phyloP scores from a whole-genome alignment of 2,888 invertebrate species.

The Zhengitettix transpicula region DNA sequence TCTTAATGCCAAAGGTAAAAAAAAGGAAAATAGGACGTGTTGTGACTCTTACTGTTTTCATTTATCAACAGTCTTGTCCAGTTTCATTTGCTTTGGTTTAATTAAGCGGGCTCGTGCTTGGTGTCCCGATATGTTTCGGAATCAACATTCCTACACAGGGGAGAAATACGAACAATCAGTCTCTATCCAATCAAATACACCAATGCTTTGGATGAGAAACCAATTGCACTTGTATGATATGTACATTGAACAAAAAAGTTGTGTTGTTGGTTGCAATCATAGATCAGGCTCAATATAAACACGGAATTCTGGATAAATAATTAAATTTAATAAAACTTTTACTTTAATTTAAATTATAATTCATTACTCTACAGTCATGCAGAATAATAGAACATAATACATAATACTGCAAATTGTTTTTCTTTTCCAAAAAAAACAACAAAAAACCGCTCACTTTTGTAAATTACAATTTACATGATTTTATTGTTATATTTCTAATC shows the following conservation, averaged over 20 bases:
- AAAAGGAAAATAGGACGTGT: slow-evolving; percentile 1
- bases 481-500: too few species aligned
- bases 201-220: not conserved
- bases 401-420: too few species aligned
- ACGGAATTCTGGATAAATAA: not conserved
- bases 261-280: too few species aligned
- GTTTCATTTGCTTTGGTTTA: slow-evolving; percentile 2
- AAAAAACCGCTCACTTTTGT: too few species aligned
- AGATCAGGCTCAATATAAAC: too few species aligned
- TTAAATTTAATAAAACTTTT: not conserved
- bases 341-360: too few species aligned
- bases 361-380: too few species aligned
- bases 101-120: slow-evolving; percentile 11
- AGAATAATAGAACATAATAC: too few species aligned
- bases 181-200: not conserved
- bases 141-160: slow-evolving; percentile 11
- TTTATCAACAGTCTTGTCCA: slow-evolving; percentile 4
- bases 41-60: slow-evolving; percentile 4
- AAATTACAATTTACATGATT: too few species aligned
- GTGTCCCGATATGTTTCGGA: slow-evolving; percentile 10
- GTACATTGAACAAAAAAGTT: not conserved
- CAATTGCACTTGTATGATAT: not conserved
- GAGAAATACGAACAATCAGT: slow-evolving; percentile 4
- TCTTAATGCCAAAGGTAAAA: not conserved
- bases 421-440: too few species aligned